Conservation (phyloP, 2,113 vertebrate genomes). For the Thryonomys swinderianus region DNA sequence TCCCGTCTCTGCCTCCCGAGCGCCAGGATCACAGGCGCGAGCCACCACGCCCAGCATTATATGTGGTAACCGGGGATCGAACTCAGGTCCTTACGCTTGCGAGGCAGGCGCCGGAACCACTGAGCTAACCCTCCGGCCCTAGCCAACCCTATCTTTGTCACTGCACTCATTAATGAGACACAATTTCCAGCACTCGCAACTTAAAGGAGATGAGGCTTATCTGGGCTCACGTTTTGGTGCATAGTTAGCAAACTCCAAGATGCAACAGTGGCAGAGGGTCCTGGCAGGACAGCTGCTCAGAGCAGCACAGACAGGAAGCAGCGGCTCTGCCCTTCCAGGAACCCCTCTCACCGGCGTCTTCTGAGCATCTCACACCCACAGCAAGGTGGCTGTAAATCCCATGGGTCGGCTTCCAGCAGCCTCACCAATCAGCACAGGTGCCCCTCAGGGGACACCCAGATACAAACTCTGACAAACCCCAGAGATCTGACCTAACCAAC, state of each 20-base stretch:
- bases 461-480: neutral
- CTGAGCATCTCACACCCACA: neutral
- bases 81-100: too few relatives aligned
- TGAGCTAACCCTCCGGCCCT: too few relatives aligned
- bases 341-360: neutral
- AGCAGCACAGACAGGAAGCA: neutral
- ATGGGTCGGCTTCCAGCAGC: neutral
- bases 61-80: too few relatives aligned
- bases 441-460: neutral
- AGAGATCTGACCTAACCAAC: conserved; percentile 5
- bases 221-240: neutral
- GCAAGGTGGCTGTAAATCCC: neutral
- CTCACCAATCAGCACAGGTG: neutral
- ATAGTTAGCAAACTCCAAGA: neutral
- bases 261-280: neutral
- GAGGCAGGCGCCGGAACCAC: too few relatives aligned
- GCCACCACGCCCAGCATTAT: too few relatives aligned
- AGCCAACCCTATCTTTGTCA: neutral
- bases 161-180: neutral
- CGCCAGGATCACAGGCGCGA: too few relatives aligned
- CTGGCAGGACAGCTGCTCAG: neutral
- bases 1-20: too few relatives aligned
- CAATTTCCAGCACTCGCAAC: neutral
- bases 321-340: neutral
- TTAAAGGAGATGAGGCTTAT: neutral